Evolutionary conservation across 2,113 vertebrate species (phyloP).

Genomic region (Anguilla rostrata): DNA sequence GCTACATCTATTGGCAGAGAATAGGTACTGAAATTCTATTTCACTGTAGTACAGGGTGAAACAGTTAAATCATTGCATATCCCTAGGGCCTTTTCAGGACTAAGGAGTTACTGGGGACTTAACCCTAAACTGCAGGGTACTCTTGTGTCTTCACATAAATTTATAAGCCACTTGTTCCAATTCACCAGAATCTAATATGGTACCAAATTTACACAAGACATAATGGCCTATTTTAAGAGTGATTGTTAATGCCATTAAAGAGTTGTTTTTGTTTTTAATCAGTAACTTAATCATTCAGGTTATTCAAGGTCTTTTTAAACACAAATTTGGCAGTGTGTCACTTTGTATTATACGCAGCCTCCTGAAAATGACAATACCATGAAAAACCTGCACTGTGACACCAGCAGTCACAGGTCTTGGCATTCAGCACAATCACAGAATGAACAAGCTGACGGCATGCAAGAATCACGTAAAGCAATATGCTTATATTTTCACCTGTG

Average conservation of each 20-base stretch:
- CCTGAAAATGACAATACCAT: neutral
- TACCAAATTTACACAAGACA: slow-evolving; percentile 6
- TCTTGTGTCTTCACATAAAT: no score
- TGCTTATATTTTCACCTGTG: neutral
- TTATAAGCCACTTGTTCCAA: neutral
- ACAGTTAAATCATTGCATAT: slow-evolving; percentile 46
- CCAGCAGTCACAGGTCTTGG: neutral
- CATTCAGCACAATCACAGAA: neutral
- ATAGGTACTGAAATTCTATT: slow-evolving; percentile 47
- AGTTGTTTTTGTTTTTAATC: slow-evolving; percentile 1
- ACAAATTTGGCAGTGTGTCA: slow-evolving; percentile 20
- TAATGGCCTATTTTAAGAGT: neutral
- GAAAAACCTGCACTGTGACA: neutral
- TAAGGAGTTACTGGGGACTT: neutral
- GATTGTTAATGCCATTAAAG: neutral
- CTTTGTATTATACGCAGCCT: neutral
- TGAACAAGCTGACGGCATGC: slow-evolving; percentile 9
- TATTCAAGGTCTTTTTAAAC: neutral
- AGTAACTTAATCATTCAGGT: slow-evolving; percentile 8
- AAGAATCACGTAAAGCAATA: neutral
- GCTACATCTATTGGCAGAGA: slow-evolving; percentile 57
- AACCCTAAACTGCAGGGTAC: neutral
- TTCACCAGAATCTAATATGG: slow-evolving; percentile 19
- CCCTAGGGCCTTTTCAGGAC: slow-evolving; percentile 19
- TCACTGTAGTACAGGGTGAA: slow-evolving; percentile 18